phyloP scores from a whole-genome alignment of 2,888 invertebrate genomes.

The Cerastis rubricosa region DNA sequence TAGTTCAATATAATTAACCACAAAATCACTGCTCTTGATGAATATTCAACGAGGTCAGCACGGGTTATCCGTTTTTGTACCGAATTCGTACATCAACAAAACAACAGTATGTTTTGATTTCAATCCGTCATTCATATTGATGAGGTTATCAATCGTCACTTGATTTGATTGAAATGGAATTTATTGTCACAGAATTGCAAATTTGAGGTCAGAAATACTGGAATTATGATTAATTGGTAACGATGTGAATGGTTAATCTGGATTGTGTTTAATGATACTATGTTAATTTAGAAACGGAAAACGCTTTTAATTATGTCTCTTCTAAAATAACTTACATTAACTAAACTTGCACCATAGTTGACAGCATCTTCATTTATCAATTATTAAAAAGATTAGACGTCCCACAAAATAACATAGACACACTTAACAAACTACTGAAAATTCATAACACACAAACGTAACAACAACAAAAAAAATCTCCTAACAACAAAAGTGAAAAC shows the following conservation, averaged over 20 bases:
- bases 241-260: background rate
- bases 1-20: constrained; percentile 45
- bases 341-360: background rate
- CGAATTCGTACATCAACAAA: constrained; percentile 23
- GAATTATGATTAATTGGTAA: constrained; percentile 19
- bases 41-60: constrained; percentile 41
- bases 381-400: background rate
- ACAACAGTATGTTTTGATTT: constrained; percentile 38
- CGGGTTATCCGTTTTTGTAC: constrained; percentile 46
- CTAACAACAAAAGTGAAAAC: background rate
- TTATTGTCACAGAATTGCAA: constrained; percentile 20
- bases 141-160: constrained; percentile 21
- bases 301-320: background rate
- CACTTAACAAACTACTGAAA: background rate
- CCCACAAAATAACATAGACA: background rate
- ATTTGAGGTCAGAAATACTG: constrained; percentile 35
- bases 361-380: background rate
- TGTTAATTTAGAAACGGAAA: constrained; percentile 17
- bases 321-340: background rate
- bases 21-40: constrained; percentile 40
- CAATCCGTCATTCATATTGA: constrained; percentile 39
- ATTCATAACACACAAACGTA: background rate
- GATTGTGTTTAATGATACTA: background rate
- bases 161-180: constrained; percentile 32
- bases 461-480: background rate